Conservation (phyloP, 2,888 invertebrate species). For the Drosophila merina region DNA sequence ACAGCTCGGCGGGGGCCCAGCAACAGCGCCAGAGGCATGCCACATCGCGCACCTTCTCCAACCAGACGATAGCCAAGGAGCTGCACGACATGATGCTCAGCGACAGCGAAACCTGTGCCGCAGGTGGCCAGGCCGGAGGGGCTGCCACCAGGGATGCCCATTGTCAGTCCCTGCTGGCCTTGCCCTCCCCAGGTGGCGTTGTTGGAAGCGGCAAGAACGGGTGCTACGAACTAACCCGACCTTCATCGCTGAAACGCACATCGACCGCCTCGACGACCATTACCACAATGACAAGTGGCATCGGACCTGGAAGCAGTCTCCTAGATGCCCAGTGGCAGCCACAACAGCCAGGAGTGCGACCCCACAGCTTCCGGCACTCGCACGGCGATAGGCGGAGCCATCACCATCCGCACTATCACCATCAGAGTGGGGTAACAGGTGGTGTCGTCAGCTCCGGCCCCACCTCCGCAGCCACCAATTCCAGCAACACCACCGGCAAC, state of each 20-base stretch:
- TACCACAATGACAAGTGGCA: slow-evolving; percentile 78
- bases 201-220: slow-evolving; percentile 59
- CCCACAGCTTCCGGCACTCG: slow-evolving; percentile 66
- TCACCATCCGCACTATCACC: slow-evolving; percentile 71
- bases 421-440: background rate
- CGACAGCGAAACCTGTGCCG: slow-evolving; percentile 66
- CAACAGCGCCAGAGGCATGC: slow-evolving; percentile 71
- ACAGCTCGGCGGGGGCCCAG: slow-evolving; percentile 67
- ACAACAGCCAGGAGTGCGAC: slow-evolving; percentile 45
- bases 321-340: slow-evolving; percentile 72
- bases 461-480: background rate
- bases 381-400: slow-evolving; percentile 57
- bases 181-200: slow-evolving; percentile 56
- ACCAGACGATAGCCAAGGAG: slow-evolving; percentile 81
- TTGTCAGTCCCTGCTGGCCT: slow-evolving; percentile 73
- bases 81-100: slow-evolving; percentile 77
- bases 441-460: slow-evolving; percentile 3
- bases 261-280: slow-evolving; percentile 78
- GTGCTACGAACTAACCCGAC: slow-evolving; percentile 80
- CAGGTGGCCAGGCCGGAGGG: slow-evolving; percentile 3
- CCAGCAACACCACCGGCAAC: slow-evolving; percentile 4
- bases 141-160: slow-evolving; percentile 47
- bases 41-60: slow-evolving; percentile 78
- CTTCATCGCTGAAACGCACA: slow-evolving; percentile 77
- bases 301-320: slow-evolving; percentile 66